A percentile compares a stretch with the other conserved stretches of the same genome.
phyloP scores from a whole-genome alignment of 1,140 invertebrate species.

The Drosophila subobscura region DNA sequence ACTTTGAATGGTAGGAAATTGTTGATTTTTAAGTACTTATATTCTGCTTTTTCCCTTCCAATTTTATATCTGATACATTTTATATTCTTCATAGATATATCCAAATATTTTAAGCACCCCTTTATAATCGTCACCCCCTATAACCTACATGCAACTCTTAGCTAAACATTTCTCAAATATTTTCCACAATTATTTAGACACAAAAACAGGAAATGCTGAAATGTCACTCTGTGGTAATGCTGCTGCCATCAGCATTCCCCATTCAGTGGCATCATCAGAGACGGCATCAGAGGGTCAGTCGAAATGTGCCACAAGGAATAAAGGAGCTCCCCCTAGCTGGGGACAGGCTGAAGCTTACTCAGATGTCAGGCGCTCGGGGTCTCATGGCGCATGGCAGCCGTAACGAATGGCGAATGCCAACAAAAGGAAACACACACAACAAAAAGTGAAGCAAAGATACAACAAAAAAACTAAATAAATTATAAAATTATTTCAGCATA shows the following conservation, averaged over 20 bases:
- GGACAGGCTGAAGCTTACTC: constrained; percentile 30
- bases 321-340: constrained; percentile 44
- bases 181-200: constrained; percentile 25
- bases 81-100: not conserved
- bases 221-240: constrained; percentile 46
- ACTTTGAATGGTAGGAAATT: too few relatives aligned
- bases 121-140: not conserved
- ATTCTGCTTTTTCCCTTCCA: too few relatives aligned
- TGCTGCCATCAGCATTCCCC: constrained; percentile 61
- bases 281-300: not conserved
- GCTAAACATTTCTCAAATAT: constrained; percentile 4
- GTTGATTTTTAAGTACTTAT: too few relatives aligned
- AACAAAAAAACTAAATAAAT: constrained; percentile 77
- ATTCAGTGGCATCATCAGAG: constrained; percentile 17
- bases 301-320: constrained; percentile 46
- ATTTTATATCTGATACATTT: too few relatives aligned
- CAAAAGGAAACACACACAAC: constrained; percentile 13
- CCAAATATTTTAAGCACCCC: too few relatives aligned
- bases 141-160: not conserved
- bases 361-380: constrained; percentile 43
- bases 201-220: constrained; percentile 62
- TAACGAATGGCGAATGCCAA: constrained; percentile 55
- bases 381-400: constrained; percentile 51
- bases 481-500: constrained; percentile 82
- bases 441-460: not conserved